Base-by-base conservation (phyloP, 2,113 vertebrate species). In the Diadophis punctatus region DNA sequence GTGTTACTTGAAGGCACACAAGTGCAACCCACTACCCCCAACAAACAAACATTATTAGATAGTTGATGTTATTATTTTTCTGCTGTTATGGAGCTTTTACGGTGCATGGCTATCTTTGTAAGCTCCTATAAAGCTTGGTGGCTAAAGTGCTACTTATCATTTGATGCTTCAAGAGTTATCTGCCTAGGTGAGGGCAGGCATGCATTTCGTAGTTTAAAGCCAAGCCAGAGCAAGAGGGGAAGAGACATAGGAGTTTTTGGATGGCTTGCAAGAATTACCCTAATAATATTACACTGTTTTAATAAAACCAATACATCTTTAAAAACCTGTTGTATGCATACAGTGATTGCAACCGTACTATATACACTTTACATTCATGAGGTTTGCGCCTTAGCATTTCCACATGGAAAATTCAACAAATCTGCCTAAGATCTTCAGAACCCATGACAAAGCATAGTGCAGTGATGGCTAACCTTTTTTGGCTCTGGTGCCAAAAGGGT, bases 141-240 rank as follows among this genome's bases (percentile, higher is more conserved):
- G 96, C 97, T 97, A 97, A 97, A 97, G 94, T 95, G 89, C 90
- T 89, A 94, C 96, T 96, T 97, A 96, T 92, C 93, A 88, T 93
- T 53, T 80, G n/a, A 53, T 84, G 93, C 96, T 97, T 96, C 94
- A 91, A 95, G 63, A 90, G 48, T 74, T 52, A 49, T 80, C 89
- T 52, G 63, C 49, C 46, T 27, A 23, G 4, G 16, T 34, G 48
- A 90, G 9, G 22, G 11, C 1, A 34, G 22, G 48, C 52, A 52
- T 52, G 25, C 39, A n/a, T 39, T 90, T 80, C 51, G 39, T n/a
- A 52, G 58, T 68, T 51, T 68, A 48, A 48, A 90, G 27, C 11
- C 6, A 3, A 39, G 48, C 48, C 89, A 80, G 48, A 51, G 4
- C 4, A 34, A 90, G 27, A 49, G 1, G 39, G 34, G 48, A n/a